These are phyloP conservation scores for Genyomyrus donnyi DNA, from an alignment of 2,113 vertebrate species.

Conservation along the genomic window DNA sequence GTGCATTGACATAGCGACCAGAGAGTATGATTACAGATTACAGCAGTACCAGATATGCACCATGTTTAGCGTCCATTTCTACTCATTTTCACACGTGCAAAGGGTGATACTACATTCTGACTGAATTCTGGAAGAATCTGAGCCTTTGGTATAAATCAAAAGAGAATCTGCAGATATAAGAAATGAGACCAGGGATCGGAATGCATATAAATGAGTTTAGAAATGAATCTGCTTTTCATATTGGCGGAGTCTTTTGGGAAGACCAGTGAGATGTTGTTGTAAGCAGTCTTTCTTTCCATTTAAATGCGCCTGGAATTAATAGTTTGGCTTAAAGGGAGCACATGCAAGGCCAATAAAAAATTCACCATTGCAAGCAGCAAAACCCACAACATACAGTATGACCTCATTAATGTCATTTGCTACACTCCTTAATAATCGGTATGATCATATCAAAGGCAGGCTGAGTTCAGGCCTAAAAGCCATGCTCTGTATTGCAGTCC, in stretches of 20 bases:
- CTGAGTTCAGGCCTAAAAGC: background rate
- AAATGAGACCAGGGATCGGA: background rate
- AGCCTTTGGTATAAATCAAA: background rate
- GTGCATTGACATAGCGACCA: background rate
- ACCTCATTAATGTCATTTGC: background rate
- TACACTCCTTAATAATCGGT: background rate
- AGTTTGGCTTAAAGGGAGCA: background rate
- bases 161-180: background rate
- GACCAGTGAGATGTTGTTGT: background rate
- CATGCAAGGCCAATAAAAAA: background rate
- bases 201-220: background rate
- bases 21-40: background rate
- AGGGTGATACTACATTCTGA: background rate
- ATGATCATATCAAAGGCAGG: background rate
- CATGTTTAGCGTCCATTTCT: background rate
- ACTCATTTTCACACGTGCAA: background rate
- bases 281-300: background rate
- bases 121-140: background rate
- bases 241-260: background rate
- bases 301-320: slow-evolving; percentile 3
- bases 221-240: slow-evolving; percentile 6
- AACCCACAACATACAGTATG: background rate
- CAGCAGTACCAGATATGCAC: background rate
- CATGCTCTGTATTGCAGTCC: background rate
- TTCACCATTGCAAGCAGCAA: background rate